Base-by-base conservation (phyloP, 2,797 vertebrate genomes). In the Xerus rutilus region DNA sequence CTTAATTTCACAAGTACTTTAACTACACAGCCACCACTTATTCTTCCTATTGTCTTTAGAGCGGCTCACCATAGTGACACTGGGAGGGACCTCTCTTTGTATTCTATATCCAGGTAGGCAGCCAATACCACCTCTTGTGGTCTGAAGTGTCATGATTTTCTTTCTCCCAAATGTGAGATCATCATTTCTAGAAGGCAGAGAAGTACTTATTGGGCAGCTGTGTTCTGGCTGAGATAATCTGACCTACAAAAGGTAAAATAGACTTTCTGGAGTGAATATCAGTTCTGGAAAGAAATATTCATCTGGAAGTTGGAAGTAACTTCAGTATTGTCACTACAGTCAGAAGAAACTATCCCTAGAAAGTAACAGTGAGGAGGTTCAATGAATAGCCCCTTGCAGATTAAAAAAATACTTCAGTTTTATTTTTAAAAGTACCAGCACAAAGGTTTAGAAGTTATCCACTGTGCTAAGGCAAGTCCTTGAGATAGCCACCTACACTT, bases 381-480 rank as follows among this genome's bases (percentile, higher is more conserved):
- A 39, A 49, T 30, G 20, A 57, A 57, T 57, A 57, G 54, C 54
- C 54, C 18, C 54, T 7, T 57, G 47, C 35, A 89, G 54, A 70
- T 62, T 39, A 78, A 91, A 3, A 30, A 28, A 69, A 5, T 28
- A 14, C 6, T 23, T 32, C 59, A 9, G 21, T 45, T 83, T 69
- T 13, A 1, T 43, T 64, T 91, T 86, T 28, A 39, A 52, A 94
- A 91, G 35, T 35, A 77, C 45, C 45, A 32, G 30, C 30, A 32
- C 30, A 74, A 87, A 35, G 52, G 52, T 64, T 83, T 47, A n/a
- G 43, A 89, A 73, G 72, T 87, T 67, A 76, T n/a, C 62, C 62
- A 57, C 23, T 14, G 12, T 14, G 15, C 11, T 54, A 72, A 72
- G 76, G 39, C 6, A 69, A 89, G 69, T 67, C 54, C 25, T 76